Evolutionary conservation across 1,140 invertebrate genomes (phyloP), one percentile per base, ranked within the genome.

Genomic region (Centruroides vittatus): DNA sequence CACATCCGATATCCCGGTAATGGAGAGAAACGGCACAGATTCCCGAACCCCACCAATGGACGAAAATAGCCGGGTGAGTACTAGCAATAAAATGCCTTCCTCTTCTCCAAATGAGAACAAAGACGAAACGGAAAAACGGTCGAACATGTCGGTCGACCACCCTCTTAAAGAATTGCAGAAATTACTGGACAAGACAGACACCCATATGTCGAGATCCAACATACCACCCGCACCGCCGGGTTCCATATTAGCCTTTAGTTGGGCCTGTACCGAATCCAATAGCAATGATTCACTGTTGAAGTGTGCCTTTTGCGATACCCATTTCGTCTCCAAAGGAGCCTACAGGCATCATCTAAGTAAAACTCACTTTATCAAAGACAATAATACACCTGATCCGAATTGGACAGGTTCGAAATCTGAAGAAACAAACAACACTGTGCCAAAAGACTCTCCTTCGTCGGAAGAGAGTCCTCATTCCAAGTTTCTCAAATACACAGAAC

Each of bases 321-420:
- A 89, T 9, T 96, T 97, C 73, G 89, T 93, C 58, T 95, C 93
- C 3, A 96, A 96, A 75, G 93, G 93, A 46, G 92, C 93, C 3
- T 98, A 96, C 75, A 82, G 93, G 67, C 93, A 96, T 74, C 93
- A 98, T 70, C 75, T 97, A 61, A 93, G 91, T 57, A 94, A 96
- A 72, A 93, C 94, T 84, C 93, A 97, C 75, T 91, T 96, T 70
- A 88, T 95, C 36, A 96, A 95, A 73, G 92, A 95, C 67, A 88
- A 59, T 35, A 65, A 65, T 35, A 55, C 58, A 13, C 36, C 54
- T 35, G 48, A 63, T 11, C 41, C 41, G 46, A 0, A 74, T 85
- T 34, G 78, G 79, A 3, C 76, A 83, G 57, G 82, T 80, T 41
- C 69, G 67, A 46, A 68, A 67, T 66, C 76, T 70, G 63, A 57